Conservation (phyloP, 1,140 invertebrate species). For the Trinorchestia longiramus region DNA sequence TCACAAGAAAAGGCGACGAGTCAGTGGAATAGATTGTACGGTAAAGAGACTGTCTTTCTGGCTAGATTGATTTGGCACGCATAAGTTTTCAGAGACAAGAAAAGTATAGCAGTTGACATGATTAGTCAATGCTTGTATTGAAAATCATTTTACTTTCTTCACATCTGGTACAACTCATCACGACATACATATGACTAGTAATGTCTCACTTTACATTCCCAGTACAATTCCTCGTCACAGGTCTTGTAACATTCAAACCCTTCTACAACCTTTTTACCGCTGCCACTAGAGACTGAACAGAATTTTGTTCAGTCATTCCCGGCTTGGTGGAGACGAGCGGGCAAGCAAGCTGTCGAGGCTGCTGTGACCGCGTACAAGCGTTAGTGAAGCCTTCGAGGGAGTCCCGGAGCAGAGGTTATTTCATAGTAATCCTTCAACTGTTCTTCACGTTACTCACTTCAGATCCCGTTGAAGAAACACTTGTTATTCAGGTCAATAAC, state of each 20-base stretch:
- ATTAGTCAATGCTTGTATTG: not conserved
- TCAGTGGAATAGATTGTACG: not conserved
- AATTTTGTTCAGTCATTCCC: not conserved
- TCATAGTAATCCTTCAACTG: not conserved
- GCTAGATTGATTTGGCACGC: not conserved
- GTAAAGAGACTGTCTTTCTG: not conserved
- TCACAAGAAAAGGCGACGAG: not conserved
- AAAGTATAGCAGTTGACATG: not conserved
- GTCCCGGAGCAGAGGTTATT: too few relatives aligned
- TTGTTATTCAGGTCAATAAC: not conserved
- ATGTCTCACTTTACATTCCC: not conserved
- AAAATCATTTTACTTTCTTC: not conserved
- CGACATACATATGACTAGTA: not conserved
- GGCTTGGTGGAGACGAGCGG: not conserved
- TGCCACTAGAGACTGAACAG: not conserved
- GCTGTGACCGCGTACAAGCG: not conserved
- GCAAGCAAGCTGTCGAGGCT: not conserved
- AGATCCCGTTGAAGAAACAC: not conserved
- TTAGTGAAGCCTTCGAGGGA: not conserved
- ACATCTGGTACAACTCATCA: not conserved
- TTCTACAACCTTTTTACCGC: not conserved
- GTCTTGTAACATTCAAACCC: not conserved
- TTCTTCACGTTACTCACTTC: not conserved
- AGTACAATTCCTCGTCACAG: not conserved
- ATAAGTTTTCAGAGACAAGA: not conserved